Base-by-base conservation (phyloP, 2,113 vertebrate genomes). In the Cyprinus carpio region DNA sequence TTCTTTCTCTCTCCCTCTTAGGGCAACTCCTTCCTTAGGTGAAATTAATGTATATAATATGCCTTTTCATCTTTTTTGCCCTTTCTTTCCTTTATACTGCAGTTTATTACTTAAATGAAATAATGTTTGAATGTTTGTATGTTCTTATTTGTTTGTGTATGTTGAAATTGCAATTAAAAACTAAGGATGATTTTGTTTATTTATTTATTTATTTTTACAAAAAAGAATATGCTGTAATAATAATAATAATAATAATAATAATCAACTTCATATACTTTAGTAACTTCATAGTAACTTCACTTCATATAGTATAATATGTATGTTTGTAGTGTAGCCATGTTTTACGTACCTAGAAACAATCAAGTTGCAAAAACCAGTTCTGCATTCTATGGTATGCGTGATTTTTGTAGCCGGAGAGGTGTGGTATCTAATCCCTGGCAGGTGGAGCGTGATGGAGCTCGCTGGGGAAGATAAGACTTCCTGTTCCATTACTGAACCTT, bases 391-490 rank as follows among this genome's bases (percentile, higher is more conserved):
- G 18, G 54, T 43, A 23, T 65, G 65, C 4, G 25, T 81, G 58
- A 81, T 81, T 81, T 86, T 43, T 84, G 75, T 76, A 71, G 7
- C 65, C 69, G 37, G 69, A 64, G 84, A 81, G 75, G 80, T 56
- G 40, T 80, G 43, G 87, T 64, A 60, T 75, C 87, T 88, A 84
- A 89, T 84, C 86, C 86, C 82, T 76, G 90, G 84, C 87, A n/a
- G 85, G 58, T 83, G 87, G 83, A 88, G 89, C 92, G 90, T 92
- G 92, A 93, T 92, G 91, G 92, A 93, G 91, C 91, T 93, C 91
- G 91, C 92, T 89, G 92, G 92, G 86, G 84, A 82, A 88, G 93
- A 93, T 93, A 93, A 94, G 92, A 86, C 89, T 90, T 90, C 91
- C 92, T 90, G 92, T 91, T 94, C 89, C 87, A 85, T 93, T 91